Evolutionary conservation across 2,797 vertebrate genomes (phyloP), one percentile per base, ranked within the genome.

Genomic region (Falco peregrinus): DNA sequence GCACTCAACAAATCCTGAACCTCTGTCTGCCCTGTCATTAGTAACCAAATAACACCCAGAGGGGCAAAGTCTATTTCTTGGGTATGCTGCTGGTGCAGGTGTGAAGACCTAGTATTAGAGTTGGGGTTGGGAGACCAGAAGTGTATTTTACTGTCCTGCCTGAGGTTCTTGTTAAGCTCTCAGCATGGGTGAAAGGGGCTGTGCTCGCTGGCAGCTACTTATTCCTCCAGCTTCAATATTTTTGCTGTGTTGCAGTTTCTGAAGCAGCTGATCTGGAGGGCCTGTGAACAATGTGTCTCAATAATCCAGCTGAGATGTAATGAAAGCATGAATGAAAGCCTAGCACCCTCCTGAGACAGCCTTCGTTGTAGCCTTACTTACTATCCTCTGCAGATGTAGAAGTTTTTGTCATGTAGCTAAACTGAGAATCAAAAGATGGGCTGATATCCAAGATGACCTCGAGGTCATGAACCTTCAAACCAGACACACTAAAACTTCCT

Each of bases 401-500:
- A 89, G 83, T 65, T 96, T 96, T 96, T 96, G 56, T 95, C 75
- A 17, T 59, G 60, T 74, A 95, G 64, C 91, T 91, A 95, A 96
- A 92, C 87, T 77, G 93, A 90, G 94, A 91, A 97, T 96, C 95
- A 97, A 95, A 97, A 93, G 96, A 85, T 91, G 50, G 64, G n/a
- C 75, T 93, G 89, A 70, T 91, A 88, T 92, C 77, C 93, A 90
- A 95, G 88, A 18, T 82, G 89, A 95, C 94, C 94, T 95, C 22
- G 28, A 65, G 95, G 83, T 95, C 85, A 65, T 60, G 85, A 94
- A 71, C 87, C 76, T 91, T 93, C 91, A 86, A 95, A 89, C 71
- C 83, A 93, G 91, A 79, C 50, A 65, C 70, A 89, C 70, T 65
- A 60, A 91, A 94, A 74, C 83, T 89, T 92, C 83, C 80, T 92